A percentile compares a stretch with the other conserved stretches of the same genome.
Conservation (phyloP, 1,140 invertebrate species). For the Euborellia annulipes region DNA sequence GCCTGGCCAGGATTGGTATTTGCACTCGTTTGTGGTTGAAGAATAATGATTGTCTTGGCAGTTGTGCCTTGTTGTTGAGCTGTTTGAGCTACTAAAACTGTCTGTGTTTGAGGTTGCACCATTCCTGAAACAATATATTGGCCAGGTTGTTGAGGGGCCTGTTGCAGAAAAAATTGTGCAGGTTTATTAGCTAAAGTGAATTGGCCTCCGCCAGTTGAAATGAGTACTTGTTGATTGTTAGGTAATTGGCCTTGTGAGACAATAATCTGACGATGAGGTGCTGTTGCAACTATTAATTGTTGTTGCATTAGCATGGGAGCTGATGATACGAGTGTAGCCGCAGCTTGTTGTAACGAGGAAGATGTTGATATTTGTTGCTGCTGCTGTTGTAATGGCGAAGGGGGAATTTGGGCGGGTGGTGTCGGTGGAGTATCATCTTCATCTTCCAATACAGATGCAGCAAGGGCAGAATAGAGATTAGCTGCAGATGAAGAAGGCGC, state of each 20-base stretch:
- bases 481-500: slow-evolving; percentile 46
- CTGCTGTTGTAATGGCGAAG: slow-evolving; percentile 14
- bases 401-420: slow-evolving; percentile 16
- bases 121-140: slow-evolving; percentile 39
- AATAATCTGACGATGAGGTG: slow-evolving; percentile 23
- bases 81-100: slow-evolving; percentile 41
- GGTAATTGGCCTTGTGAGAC: slow-evolving; percentile 22
- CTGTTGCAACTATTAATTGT: slow-evolving; percentile 7
- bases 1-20: slow-evolving; percentile 24
- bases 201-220: slow-evolving; percentile 8
- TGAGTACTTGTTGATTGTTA: slow-evolving; percentile 14
- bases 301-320: slow-evolving; percentile 7
- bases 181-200: slow-evolving; percentile 2
- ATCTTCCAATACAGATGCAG: slow-evolving; percentile 51
- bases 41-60: slow-evolving; percentile 53
- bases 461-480: slow-evolving; percentile 50
- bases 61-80: slow-evolving; percentile 41
- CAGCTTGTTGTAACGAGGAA: too few species aligned
- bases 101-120: slow-evolving; percentile 40
- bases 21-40: slow-evolving; percentile 39
- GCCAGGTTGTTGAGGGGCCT: slow-evolving; percentile 26
- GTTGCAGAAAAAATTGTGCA: slow-evolving; percentile 27
- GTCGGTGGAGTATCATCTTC: slow-evolving; percentile 34
- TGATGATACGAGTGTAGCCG: too few species aligned
- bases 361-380: background rate